Base-by-base conservation (phyloP, 1,140 invertebrate species). In the Drosophila parabipectinata region DNA sequence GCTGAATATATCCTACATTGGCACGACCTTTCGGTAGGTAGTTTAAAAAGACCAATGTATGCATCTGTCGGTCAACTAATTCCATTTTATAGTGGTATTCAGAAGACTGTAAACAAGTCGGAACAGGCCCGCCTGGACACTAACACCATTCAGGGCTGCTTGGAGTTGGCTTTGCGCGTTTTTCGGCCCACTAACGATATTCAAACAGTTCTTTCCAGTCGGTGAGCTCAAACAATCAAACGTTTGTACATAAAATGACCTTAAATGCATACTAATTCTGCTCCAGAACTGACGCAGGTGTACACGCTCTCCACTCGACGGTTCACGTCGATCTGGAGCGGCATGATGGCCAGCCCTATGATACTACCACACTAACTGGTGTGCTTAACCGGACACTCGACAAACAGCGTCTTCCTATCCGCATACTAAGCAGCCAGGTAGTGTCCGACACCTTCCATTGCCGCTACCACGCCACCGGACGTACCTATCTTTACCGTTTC, bases 401-500 rank as follows among this genome's bases (percentile, higher is more conserved):
- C 5, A 93, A 93, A 48, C 92, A 93, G 67, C 79, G 93, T 1
- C 92, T 94, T 53, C 92, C 92, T 15, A 94, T 94, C 57, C 90
- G 93, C 68, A 81, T 96, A 9, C 83, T 94, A 9, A 93, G 93
- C 6, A 94, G 92, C 39, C 81, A 93, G 52, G 92, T 93, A 62
- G 94, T 96, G 1, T 92, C 92, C 4, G 78, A 94, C 56, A 78
- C 92, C 10, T 96, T 96, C 77, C 93, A 94, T 91, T 93, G 94
- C 15, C 93, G 94, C 76, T 92, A 91, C 66, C 91, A 92, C 74
- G 94, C 94, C 39, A 91, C 90, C 37, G 94, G 93, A 9, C 93
- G 95, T 57, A 95, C 94, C 47, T 96, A 96, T 87, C 81, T 95
- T 21, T 96, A 96, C 80, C 94, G 95, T 88, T 93, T 94, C 74